Conservation (phyloP, 2,113 vertebrate genomes). For the Dromaius novaehollandiae region DNA sequence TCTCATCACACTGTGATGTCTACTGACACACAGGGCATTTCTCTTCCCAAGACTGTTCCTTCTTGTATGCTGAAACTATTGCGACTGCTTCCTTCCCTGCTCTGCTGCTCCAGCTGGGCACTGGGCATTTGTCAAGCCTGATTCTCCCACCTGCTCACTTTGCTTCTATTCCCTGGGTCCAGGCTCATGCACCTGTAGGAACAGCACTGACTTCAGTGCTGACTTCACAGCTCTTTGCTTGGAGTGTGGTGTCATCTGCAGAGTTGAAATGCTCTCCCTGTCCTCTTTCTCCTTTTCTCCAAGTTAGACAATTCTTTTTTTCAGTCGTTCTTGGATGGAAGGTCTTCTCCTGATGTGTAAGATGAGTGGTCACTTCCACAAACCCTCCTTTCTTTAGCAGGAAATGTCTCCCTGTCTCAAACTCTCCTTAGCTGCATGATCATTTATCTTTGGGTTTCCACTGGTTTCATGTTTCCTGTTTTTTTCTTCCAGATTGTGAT, state of each 20-base stretch:
- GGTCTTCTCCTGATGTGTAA: conserved; percentile 8
- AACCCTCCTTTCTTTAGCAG: conserved; percentile 18
- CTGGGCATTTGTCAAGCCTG: background rate
- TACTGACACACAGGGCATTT: too few relatives aligned
- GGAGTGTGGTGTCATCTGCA: background rate
- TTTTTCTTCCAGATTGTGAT: conserved; percentile 63
- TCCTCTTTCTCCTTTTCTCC: background rate
- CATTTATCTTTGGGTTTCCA: conserved; percentile 58
- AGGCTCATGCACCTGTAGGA: background rate
- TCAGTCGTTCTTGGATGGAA: background rate
- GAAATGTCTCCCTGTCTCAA: conserved; percentile 46
- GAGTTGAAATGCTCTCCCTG: background rate
- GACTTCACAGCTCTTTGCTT: background rate
- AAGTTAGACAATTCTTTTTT: background rate
- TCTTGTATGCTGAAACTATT: background rate
- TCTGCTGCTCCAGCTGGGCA: background rate
- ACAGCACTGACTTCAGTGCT: background rate
- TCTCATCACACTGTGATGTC: too few relatives aligned
- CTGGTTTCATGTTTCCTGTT: conserved; percentile 61
- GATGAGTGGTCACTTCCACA: conserved; percentile 39
- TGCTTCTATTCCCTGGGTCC: background rate
- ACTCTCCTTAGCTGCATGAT: background rate
- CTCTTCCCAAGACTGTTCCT: background rate
- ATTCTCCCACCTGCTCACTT: background rate
- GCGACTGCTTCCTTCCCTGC: background rate